Conservation (phyloP, 2,888 invertebrate genomes). For the Adineta ricciae region DNA sequence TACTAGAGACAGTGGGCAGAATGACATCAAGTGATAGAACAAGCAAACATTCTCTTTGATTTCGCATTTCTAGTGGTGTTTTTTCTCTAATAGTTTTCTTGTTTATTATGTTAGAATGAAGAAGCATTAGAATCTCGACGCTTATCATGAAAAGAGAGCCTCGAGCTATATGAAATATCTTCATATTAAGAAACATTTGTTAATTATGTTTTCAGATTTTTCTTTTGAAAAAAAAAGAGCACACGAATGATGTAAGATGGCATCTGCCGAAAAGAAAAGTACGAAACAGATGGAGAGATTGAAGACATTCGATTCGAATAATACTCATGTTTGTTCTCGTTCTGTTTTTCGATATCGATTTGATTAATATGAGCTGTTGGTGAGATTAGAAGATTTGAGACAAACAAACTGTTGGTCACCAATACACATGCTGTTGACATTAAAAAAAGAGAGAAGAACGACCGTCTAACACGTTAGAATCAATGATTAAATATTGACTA, state of each 20-base stretch:
- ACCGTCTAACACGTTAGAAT: background rate
- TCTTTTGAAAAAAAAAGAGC: background rate
- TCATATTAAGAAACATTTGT: background rate
- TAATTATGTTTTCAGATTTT: background rate
- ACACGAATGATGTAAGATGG: background rate
- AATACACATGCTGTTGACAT: background rate
- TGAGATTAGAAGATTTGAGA: slow-evolving; percentile 7
- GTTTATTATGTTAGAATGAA: background rate
- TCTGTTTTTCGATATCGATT: background rate
- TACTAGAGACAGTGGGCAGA: background rate
- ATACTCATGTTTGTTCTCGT: background rate
- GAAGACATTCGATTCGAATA: background rate
- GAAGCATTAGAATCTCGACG: background rate
- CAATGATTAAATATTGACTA: slow-evolving; percentile 9
- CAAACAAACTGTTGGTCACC: background rate
- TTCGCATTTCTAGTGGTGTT: background rate
- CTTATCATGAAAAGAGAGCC: background rate
- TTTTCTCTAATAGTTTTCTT: background rate
- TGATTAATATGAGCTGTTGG: background rate
- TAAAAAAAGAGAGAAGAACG: background rate
- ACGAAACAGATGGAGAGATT: background rate
- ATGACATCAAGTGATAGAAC: background rate
- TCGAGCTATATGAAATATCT: background rate
- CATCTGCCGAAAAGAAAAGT: background rate
- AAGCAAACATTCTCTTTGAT: background rate